Conservation (phyloP, 2,797 vertebrate species). For the Thunnus albacares region DNA sequence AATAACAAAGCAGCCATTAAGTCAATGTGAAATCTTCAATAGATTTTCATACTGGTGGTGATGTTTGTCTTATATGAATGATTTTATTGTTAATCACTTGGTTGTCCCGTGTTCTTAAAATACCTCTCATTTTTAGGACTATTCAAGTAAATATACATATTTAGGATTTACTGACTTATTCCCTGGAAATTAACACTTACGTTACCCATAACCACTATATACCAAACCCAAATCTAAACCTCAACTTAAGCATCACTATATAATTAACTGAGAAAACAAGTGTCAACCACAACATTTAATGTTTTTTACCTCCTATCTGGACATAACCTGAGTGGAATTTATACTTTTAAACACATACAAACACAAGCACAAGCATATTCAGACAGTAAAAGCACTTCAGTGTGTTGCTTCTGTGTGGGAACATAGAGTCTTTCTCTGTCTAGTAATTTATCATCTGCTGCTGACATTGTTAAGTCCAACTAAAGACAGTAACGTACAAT, state of each 20-base stretch:
- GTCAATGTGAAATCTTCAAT: neutral
- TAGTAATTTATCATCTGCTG: constrained; percentile 12
- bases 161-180: neutral
- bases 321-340: too few relatives aligned
- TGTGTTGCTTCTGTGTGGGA: neutral
- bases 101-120: neutral
- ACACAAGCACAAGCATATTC: neutral
- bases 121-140: neutral
- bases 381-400: neutral
- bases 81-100: neutral
- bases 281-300: neutral
- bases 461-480: neutral
- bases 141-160: neutral
- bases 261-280: neutral
- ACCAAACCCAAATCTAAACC: neutral
- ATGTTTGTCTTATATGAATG: constrained; percentile 1
- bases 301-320: neutral
- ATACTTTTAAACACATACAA: neutral
- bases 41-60: neutral
- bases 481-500: neutral
- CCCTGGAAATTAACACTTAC: neutral
- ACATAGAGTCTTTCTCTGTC: neutral
- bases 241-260: neutral
- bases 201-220: neutral
- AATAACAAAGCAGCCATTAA: neutral